Conservation (phyloP, 1,140 invertebrate species). For the Heliothis subflexa region DNA sequence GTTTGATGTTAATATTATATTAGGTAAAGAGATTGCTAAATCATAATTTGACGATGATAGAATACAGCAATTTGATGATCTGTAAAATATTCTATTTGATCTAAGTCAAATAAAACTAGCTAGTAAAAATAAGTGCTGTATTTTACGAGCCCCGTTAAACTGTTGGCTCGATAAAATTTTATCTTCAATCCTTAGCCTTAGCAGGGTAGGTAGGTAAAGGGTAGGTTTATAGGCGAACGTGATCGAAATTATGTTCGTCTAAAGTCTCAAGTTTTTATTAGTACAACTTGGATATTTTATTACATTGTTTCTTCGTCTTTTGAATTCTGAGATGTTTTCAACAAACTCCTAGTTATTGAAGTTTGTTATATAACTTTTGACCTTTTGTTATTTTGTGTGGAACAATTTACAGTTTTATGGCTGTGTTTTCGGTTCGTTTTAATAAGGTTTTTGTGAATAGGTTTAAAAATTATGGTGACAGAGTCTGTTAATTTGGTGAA, state of each 20-base stretch:
- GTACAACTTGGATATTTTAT: constrained; percentile 46
- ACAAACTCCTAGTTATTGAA: constrained; percentile 18
- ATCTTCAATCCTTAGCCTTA: constrained; percentile 57
- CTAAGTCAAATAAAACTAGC: constrained; percentile 56
- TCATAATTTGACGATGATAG: background rate
- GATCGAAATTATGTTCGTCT: constrained; percentile 54
- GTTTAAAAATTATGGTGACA: background rate
- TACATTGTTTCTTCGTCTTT: constrained; percentile 40
- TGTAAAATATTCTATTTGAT: constrained; percentile 50
- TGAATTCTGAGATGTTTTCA: constrained; percentile 40
- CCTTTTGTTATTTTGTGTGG: constrained; percentile 26
- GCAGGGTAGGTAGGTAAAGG: constrained; percentile 50
- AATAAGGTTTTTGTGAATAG: background rate
- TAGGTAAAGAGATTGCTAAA: background rate
- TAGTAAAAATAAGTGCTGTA: constrained; percentile 54
- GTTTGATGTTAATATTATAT: background rate
- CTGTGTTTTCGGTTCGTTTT: constrained; percentile 16
- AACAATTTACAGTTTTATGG: constrained; percentile 1
- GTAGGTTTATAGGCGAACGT: constrained; percentile 54
- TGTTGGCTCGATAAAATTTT: constrained; percentile 59
- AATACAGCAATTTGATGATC: constrained; percentile 36
- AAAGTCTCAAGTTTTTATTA: constrained; percentile 42
- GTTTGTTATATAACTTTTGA: constrained; percentile 28
- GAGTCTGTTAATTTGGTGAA: background rate
- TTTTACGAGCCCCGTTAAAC: constrained; percentile 53